Conservation (phyloP, 30 jellyfish, hydroid and myxozoan genomes). For the Hydractinia symbiolongicarpus region DNA sequence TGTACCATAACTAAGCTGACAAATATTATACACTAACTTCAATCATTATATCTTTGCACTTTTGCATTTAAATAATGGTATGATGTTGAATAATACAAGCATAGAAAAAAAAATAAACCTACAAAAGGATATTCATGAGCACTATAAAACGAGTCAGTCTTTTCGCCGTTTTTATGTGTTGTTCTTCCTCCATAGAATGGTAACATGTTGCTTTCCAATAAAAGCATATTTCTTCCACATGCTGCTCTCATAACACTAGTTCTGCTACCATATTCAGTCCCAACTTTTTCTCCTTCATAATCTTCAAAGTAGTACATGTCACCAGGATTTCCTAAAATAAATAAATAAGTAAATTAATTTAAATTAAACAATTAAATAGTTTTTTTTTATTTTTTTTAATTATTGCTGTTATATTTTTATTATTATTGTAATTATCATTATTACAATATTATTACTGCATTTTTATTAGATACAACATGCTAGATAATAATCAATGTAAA, state of each 20-base stretch:
- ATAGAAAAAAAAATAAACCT: not conserved
- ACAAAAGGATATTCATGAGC: conserved; percentile 7
- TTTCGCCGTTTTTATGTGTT: not conserved
- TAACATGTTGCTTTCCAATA: not conserved
- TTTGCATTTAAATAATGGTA: too few relatives aligned
- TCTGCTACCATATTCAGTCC: conserved; percentile 18
- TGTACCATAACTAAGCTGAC: too few relatives aligned
- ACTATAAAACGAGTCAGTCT: not conserved
- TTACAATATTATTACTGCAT: too few relatives aligned
- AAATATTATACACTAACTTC: too few relatives aligned
- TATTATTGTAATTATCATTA: too few relatives aligned
- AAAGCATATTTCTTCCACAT: conserved; percentile 21
- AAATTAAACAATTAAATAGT: too few relatives aligned
- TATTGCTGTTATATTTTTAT: too few relatives aligned
- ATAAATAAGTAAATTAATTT: not conserved
- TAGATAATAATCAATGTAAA: too few relatives aligned
- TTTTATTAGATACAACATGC: too few relatives aligned
- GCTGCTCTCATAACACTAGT: not conserved
- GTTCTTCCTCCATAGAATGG: conserved; percentile 17
- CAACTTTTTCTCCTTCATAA: conserved; percentile 14
- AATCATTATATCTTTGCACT: too few relatives aligned
- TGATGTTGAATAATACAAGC: not conserved
- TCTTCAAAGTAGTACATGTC: conserved; percentile 20
- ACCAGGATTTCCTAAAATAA: not conserved
- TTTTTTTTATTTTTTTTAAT: too few relatives aligned